A percentile compares a stretch with the other conserved stretches of the same genome.
phyloP scores from a whole-genome alignment of 2,797 vertebrate genomes.

The Leucoraja ocellata region DNA sequence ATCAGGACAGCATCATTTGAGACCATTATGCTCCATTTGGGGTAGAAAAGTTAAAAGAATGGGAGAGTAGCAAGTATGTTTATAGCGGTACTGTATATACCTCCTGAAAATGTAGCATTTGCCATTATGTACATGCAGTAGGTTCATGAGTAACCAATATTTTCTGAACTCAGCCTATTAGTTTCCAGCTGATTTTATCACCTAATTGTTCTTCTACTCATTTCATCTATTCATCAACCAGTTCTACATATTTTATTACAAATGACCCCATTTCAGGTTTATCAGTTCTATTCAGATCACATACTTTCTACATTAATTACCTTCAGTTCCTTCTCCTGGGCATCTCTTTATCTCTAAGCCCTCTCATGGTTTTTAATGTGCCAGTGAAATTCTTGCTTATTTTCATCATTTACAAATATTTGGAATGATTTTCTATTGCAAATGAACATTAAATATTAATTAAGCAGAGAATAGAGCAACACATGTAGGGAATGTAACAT shows the following conservation, averaged over 20 bases:
- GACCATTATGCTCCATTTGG: too few species aligned
- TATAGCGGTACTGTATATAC: too few species aligned
- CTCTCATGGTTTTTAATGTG: not conserved
- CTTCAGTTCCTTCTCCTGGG: not conserved
- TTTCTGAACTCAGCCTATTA: not conserved
- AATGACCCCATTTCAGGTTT: not conserved
- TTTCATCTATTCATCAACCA: slow-evolving; percentile 7
- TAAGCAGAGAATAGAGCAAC: not conserved
- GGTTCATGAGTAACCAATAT: not conserved
- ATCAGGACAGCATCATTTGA: too few species aligned
- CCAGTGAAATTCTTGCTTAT: not conserved
- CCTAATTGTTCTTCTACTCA: not conserved
- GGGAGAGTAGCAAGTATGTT: too few species aligned
- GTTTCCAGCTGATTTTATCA: not conserved
- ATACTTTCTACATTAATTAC: not conserved
- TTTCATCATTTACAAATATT: not conserved
- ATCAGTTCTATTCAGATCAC: not conserved
- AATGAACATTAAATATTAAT: not conserved
- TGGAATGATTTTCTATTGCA: not conserved
- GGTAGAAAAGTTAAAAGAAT: too few species aligned
- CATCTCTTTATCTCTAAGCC: not conserved
- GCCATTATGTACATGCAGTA: not conserved
- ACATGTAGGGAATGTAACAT: not conserved
- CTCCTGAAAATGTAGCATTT: not conserved
- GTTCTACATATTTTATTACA: not conserved